phyloP scores from a whole-genome alignment of 2,888 invertebrate genomes.

The Alviniconcha strummeri region DNA sequence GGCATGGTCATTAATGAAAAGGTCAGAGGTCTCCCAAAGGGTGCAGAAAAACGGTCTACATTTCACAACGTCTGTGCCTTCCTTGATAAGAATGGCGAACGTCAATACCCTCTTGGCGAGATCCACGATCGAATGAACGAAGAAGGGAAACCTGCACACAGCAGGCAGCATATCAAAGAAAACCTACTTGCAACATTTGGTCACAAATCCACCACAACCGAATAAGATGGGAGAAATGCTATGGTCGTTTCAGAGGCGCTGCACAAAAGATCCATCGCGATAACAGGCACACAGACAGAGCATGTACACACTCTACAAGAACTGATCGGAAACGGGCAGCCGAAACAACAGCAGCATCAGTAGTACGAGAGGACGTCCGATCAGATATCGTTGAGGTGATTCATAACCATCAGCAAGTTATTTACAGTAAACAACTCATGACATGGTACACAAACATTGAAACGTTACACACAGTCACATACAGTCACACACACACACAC shows the following conservation, averaged over 20 bases:
- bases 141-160: not conserved
- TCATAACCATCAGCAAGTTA: too few species aligned
- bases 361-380: not conserved
- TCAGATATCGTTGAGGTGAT: not conserved
- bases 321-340: constrained; percentile 3
- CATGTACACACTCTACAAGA: not conserved
- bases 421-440: too few species aligned
- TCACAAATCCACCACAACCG: constrained; percentile 8
- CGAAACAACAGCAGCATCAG: constrained; percentile 5
- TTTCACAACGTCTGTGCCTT: not conserved
- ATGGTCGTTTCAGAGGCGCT: constrained; percentile 5
- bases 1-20: constrained; percentile 1
- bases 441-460: too few species aligned
- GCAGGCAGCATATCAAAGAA: not conserved
- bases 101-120: constrained; percentile 5
- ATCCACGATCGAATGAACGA: not conserved
- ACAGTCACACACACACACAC: too few species aligned
- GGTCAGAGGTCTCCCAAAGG: not conserved
- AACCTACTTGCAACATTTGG: not conserved
- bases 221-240: not conserved
- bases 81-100: not conserved
- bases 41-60: not conserved
- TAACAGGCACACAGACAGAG: not conserved
- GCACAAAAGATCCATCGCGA: not conserved
- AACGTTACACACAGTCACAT: too few species aligned